A percentile compares a stretch with the other conserved stretches of the same genome.
phyloP scores from a whole-genome alignment of 2,113 vertebrate species.

The Hippocampus barbouri region DNA sequence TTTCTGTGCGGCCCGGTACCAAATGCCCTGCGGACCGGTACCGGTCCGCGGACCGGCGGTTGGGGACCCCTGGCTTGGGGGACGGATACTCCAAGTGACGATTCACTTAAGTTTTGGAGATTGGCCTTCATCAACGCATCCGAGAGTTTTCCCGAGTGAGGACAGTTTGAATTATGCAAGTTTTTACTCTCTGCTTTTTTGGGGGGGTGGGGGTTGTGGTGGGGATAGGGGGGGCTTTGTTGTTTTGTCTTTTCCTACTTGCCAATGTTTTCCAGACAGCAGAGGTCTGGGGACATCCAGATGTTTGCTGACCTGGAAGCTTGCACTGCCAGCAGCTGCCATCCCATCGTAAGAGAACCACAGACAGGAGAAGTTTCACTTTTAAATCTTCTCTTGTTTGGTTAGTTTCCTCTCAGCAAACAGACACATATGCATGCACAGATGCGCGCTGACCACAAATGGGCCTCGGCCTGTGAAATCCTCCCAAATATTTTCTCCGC shows the following conservation, averaged over 20 bases:
- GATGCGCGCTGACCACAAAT: constrained; percentile 38
- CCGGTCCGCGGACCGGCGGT: too few relatives aligned
- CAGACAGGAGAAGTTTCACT: constrained; percentile 36
- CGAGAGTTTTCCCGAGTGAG: background rate
- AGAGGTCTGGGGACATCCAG: constrained; percentile 49
- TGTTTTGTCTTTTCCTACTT: constrained; percentile 6
- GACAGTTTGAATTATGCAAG: constrained; percentile 28
- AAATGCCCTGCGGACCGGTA: too few relatives aligned
- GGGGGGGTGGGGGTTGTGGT: too few relatives aligned
- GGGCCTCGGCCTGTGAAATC: constrained; percentile 19
- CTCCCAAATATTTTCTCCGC: background rate
- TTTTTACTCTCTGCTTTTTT: background rate
- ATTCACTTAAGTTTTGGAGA: background rate
- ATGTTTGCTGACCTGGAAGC: constrained; percentile 70
- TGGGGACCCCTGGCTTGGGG: too few relatives aligned
- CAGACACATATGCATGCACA: constrained; percentile 24
- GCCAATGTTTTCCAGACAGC: constrained; percentile 33
- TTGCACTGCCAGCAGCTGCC: constrained; percentile 50
- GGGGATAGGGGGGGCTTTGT: too few relatives aligned
- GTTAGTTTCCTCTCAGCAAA: constrained; percentile 5
- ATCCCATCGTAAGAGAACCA: constrained; percentile 39
- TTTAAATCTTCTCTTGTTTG: constrained; percentile 24
- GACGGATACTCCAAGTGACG: background rate
- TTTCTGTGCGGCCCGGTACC: too few relatives aligned
- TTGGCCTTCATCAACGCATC: background rate